These are phyloP conservation scores for Habroteleia sp. DNA, from an alignment of 2,888 invertebrate genomes.

Conservation along the genomic window DNA sequence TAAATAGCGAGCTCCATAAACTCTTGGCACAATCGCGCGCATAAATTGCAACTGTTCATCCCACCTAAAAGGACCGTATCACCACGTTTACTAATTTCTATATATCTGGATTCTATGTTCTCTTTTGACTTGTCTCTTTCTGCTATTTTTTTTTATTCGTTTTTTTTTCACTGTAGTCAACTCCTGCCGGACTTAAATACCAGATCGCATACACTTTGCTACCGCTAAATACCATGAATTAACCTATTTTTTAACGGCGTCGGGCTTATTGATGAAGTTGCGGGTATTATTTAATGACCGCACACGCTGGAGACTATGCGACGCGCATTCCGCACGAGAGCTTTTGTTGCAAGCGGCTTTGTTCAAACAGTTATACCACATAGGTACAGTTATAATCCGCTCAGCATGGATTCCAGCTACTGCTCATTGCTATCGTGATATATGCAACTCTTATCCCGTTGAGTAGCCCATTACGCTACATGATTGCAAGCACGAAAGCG, in stretches of 20 bases:
- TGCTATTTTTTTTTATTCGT: constrained; percentile 13
- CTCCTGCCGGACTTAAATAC: constrained; percentile 48
- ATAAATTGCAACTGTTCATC: constrained; percentile 57
- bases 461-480: constrained; percentile 59
- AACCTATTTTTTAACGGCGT: constrained; percentile 45
- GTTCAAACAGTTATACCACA: constrained; percentile 61
- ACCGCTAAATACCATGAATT: constrained; percentile 54
- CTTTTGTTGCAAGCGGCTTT: constrained; percentile 64
- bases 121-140: constrained; percentile 5
- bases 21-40: constrained; percentile 51
- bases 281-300: constrained; percentile 59
- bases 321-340: constrained; percentile 52
- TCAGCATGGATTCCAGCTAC: constrained; percentile 59
- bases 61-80: constrained; percentile 41
- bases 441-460: constrained; percentile 56
- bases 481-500: constrained; percentile 62
- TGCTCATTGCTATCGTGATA: constrained; percentile 58
- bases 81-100: constrained; percentile 34
- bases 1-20: constrained; percentile 49
- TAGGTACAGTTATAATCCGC: constrained; percentile 63
- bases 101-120: constrained; percentile 10
- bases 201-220: constrained; percentile 14
- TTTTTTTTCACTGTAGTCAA: too few species aligned
- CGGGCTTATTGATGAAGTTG: constrained; percentile 61
- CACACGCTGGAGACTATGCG: constrained; percentile 49